phyloP scores from a whole-genome alignment of 2,113 vertebrate genomes.

The Sinocyclocheilus maitianheensis region DNA sequence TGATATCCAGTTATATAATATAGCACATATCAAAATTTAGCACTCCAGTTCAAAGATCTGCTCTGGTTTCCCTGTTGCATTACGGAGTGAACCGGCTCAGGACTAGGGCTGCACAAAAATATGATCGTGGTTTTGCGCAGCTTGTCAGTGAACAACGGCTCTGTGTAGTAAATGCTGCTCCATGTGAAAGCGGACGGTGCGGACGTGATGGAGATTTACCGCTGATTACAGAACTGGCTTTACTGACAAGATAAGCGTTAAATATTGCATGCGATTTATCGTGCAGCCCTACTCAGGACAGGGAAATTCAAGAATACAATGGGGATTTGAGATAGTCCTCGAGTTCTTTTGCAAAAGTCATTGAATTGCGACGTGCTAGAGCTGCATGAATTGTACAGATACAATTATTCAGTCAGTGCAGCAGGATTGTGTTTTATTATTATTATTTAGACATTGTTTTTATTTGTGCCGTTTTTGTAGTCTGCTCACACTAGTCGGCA shows the following conservation, averaged over 20 bases:
- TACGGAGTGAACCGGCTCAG: not conserved
- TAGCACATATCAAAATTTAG: constrained; percentile 39
- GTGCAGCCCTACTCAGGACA: not conserved
- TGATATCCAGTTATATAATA: constrained; percentile 52
- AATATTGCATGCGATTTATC: too few species aligned
- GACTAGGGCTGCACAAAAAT: not conserved
- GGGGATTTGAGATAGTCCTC: constrained; percentile 18
- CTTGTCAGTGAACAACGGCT: too few species aligned
- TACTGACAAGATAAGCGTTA: too few species aligned
- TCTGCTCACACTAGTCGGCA: not conserved
- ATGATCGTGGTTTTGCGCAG: too few species aligned
- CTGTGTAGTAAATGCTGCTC: too few species aligned
- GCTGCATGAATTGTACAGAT: constrained; percentile 49
- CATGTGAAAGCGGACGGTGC: too few species aligned
- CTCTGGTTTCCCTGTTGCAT: constrained; percentile 14
- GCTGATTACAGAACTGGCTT: too few species aligned
- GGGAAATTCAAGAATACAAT: not conserved
- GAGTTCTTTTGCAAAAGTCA: not conserved
- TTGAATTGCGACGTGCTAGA: constrained; percentile 30
- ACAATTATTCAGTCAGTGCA: constrained; percentile 11
- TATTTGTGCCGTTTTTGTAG: not conserved
- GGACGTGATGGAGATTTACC: too few species aligned
- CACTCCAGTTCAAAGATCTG: constrained; percentile 19
- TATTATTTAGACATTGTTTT: constrained; percentile 11
- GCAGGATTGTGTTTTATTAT: not conserved